Evolutionary conservation across 1,140 invertebrate species (phyloP), one percentile per base, ranked within the genome.

Genomic region (Bicyclus anynana): DNA sequence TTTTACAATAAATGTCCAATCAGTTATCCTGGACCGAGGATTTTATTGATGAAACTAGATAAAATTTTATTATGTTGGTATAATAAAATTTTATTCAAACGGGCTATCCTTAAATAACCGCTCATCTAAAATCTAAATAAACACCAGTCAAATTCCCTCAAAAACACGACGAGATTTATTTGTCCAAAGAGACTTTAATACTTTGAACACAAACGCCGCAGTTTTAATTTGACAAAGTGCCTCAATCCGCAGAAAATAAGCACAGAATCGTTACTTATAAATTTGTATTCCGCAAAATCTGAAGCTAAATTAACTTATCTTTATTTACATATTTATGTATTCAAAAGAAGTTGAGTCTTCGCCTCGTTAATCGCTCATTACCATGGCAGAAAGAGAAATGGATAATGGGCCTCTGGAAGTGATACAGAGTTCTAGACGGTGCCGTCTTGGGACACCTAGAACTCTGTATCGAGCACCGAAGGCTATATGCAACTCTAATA

Each of bases 241-340:
- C 20, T 5, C 49, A 20, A 37, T 38, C 29, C 49, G 6, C n/a
- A 35, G 12, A 38, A 51, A 37, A 51, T 51, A 38, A 51, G 16
- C 18, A 35, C 13, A 14, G 44, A 50, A 56, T 59, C 53, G 40
- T 54, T 55, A 17, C 33, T 42, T 27, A 57, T 12, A 61, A 57
- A 38, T 46, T 50, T 35, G 37, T 67, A 63, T 65, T 64, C 51
- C 21, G 51, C 18, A 40, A 29, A 59, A 53, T 33, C 35, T 16
- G 51, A 33, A 51, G 38, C n/a, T 26, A 53, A 52, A 59, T 37
- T 46, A 26, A 53, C 40, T 59, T 47, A 59, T 53, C 26, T 59
- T 42, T 53, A 59, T 53, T 59, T 59, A 65, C 59, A 65, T 72
- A 72, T 69, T 73, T 67, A 67, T 65, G 37, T 64, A 73, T 70